These are phyloP conservation scores for Charanyca ferruginea DNA, from an alignment of 2,888 invertebrate species.

Conservation along the genomic window DNA sequence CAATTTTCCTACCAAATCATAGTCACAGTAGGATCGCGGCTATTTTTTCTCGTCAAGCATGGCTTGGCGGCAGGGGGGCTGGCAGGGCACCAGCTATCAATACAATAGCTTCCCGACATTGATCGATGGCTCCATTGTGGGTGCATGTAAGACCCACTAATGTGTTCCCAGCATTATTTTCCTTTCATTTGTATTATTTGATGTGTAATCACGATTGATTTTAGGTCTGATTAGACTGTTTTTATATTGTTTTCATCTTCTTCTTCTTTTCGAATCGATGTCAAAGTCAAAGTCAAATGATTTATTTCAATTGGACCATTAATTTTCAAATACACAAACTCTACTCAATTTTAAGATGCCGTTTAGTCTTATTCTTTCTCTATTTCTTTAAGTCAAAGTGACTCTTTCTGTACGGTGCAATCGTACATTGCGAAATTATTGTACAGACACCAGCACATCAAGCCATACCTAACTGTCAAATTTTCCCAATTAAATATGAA, in stretches of 20 bases:
- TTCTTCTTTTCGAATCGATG: too few species aligned
- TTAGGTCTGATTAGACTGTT: conserved; percentile 12
- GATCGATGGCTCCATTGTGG: conserved; percentile 66
- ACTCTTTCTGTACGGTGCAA: too few species aligned
- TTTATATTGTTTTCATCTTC: background rate
- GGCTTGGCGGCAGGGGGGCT: conserved; percentile 51
- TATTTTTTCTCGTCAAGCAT: conserved; percentile 44
- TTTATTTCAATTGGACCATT: too few species aligned
- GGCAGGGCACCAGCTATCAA: conserved; percentile 64
- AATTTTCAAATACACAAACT: too few species aligned
- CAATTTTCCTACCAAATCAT: background rate
- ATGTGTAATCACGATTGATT: conserved; percentile 21
- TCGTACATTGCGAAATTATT: too few species aligned
- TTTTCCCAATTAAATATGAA: too few species aligned
- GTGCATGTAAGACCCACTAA: conserved; percentile 50
- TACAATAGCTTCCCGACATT: conserved; percentile 69
- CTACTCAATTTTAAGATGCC: too few species aligned
- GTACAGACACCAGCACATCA: too few species aligned
- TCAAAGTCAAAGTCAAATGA: too few species aligned
- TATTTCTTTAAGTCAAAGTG: too few species aligned
- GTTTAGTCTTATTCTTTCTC: too few species aligned
- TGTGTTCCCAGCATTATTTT: conserved; percentile 48
- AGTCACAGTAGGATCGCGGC: conserved; percentile 2
- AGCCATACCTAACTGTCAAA: too few species aligned
- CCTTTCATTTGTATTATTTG: conserved; percentile 42